phyloP scores from a whole-genome alignment of 2,797 vertebrate genomes.

The Neostethus bicornis region DNA sequence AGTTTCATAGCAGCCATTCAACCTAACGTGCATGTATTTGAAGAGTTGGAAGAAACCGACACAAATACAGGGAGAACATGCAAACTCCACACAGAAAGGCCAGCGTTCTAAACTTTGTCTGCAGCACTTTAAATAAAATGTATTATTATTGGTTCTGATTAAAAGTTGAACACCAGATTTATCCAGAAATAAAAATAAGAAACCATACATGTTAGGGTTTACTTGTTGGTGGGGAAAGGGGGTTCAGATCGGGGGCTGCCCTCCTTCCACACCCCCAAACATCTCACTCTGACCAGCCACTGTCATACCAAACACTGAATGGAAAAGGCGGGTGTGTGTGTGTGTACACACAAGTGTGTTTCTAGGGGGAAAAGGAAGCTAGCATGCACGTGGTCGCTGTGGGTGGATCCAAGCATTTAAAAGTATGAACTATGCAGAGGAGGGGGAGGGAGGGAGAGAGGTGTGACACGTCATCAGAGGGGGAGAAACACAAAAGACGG shows the following conservation, averaged over 20 bases:
- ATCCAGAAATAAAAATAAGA: too few relatives aligned
- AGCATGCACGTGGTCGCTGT: constrained; percentile 79
- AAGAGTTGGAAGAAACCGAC: too few relatives aligned
- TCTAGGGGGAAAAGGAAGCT: constrained; percentile 38
- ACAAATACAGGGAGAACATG: too few relatives aligned
- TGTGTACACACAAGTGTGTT: constrained; percentile 28
- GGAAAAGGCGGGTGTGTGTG: constrained; percentile 47
- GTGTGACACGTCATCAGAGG: constrained; percentile 83
- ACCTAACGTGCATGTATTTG: too few relatives aligned
- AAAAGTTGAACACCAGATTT: too few relatives aligned
- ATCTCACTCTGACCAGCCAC: constrained; percentile 62
- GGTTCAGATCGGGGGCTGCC: constrained; percentile 50
- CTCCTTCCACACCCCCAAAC: constrained; percentile 61
- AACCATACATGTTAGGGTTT: constrained; percentile 75
- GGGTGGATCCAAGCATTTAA: constrained; percentile 77
- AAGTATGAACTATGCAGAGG: constrained; percentile 57
- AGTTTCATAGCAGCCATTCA: too few relatives aligned
- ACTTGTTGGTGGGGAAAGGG: constrained; percentile 47
- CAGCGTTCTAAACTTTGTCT: too few relatives aligned
- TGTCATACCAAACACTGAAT: constrained; percentile 62
- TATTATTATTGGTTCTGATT: too few relatives aligned
- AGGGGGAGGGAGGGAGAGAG: constrained; percentile 45
- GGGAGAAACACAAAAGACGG: constrained; percentile 49
- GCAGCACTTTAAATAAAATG: too few relatives aligned
- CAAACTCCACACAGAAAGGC: too few relatives aligned